Base-by-base conservation (phyloP, 2,888 invertebrate species). In the Parnassius mnemosyne region DNA sequence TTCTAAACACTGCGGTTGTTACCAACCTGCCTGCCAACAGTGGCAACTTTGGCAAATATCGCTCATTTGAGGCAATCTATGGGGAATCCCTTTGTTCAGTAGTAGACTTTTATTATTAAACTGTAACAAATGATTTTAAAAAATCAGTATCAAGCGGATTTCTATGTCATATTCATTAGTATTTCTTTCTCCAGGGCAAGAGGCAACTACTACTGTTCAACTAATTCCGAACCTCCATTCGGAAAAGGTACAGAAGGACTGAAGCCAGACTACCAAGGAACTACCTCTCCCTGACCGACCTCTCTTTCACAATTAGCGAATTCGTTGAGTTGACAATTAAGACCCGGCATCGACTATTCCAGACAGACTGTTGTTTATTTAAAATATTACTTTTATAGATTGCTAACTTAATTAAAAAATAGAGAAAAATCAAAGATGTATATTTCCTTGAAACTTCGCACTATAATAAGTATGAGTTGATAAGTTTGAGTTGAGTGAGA, bases 121-220 rank as follows among this genome's bases (percentile, higher is more conserved):
- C 7, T 34, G 34, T 34, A 34, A 34, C 7, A 34, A 7, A 34
- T 34, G 0, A 7, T 34, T 34, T 34, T 5, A 34, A 34, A 34
- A 34, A 34, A 34, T 34, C 7, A 7, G 34, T 34, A 7, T 34
- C 34, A 34, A 34, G 34, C 34, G 7, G 1, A 34, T 5, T 34
- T 34, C 1, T 34, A 34, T 34, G 34, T 34, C 5, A 34, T 5
- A 25, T 7, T 25, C 25, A 25, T 25, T 25, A 25, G 7, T 34
- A 34, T 34, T 34, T 34, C 34, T 56, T 44, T 67, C 69, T 77
- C 46, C 84, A 91, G 91, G 41, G 81, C 84, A 3, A 74, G 72
- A 64, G 91, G 90, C 12, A 85, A 89, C 74, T 90, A 73, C 68
- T 92, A 75, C 70, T 72, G 91, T 13, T 78, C 75, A 1, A 92